Percentiles rank a stretch among this genome's conserved stretches.
phyloP scores from a whole-genome alignment of 53 echinoderm and acorn worm species.

The Temnopleurus reevesii region DNA sequence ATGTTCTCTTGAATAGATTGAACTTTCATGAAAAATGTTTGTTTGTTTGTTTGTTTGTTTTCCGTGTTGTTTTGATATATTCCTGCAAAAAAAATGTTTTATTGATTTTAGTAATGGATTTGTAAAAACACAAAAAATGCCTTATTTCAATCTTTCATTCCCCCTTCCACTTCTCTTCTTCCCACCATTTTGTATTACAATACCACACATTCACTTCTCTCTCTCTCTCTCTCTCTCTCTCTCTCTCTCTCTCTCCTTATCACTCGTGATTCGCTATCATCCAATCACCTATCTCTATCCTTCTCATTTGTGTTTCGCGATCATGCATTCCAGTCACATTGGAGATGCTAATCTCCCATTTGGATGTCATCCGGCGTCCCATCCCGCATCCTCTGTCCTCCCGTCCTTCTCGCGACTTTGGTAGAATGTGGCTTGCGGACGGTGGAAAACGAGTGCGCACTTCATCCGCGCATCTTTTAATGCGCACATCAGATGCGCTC shows the following conservation, averaged over 20 bases:
- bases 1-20: background rate
- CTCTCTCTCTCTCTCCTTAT: background rate
- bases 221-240: background rate
- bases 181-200: background rate
- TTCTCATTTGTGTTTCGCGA: background rate
- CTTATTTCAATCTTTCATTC: background rate
- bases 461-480: too few relatives aligned
- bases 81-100: too few relatives aligned
- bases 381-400: too few relatives aligned
- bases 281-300: background rate
- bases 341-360: slow-evolving; percentile 5
- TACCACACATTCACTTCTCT: too few relatives aligned
- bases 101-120: too few relatives aligned
- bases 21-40: too few relatives aligned
- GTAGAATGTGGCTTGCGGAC: too few relatives aligned
- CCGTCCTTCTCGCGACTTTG: background rate
- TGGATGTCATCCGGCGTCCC: background rate
- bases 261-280: background rate
- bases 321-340: background rate
- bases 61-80: too few relatives aligned
- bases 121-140: too few relatives aligned
- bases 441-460: too few relatives aligned
- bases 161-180: background rate
- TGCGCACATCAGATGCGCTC: too few relatives aligned
- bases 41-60: too few relatives aligned